phyloP scores from a whole-genome alignment of 64 coral and sea anemone genomes.

The Stylophora pistillata region DNA sequence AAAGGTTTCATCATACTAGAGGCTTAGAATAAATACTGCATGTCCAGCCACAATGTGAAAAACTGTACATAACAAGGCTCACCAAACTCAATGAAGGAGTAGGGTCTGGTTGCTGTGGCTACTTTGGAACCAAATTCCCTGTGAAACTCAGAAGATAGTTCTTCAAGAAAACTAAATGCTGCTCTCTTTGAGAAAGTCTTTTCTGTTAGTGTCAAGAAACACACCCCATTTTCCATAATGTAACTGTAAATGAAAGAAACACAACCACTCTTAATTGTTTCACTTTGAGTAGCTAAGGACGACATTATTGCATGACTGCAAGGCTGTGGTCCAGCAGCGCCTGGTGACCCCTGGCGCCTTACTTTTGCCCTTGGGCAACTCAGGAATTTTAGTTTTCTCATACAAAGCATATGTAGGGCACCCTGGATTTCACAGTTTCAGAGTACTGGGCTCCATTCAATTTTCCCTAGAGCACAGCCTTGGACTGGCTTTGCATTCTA shows the following conservation, averaged over 20 bases:
- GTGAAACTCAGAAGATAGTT: conserved; percentile 91
- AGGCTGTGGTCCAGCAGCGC: too few relatives aligned
- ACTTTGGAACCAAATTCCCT: conserved; percentile 81
- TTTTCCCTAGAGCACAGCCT: too few relatives aligned
- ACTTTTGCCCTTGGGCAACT: too few relatives aligned
- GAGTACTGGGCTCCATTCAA: too few relatives aligned
- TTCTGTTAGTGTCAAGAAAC: conserved; percentile 92
- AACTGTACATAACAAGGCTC: conserved; percentile 1
- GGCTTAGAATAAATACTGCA: background rate
- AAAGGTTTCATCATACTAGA: background rate
- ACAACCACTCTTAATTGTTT: background rate
- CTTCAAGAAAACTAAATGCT: conserved; percentile 96
- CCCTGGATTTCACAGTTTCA: too few relatives aligned
- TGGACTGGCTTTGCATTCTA: too few relatives aligned
- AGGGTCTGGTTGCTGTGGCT: conserved; percentile 84
- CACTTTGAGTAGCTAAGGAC: too few relatives aligned
- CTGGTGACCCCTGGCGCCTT: too few relatives aligned
- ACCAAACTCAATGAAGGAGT: conserved; percentile 99
- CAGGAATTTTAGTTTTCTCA: too few relatives aligned
- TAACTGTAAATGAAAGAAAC: conserved; percentile 64
- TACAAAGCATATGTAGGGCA: too few relatives aligned
- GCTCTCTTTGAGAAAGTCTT: conserved; percentile 95
- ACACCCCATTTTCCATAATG: conserved; percentile 95
- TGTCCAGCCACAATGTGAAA: background rate
- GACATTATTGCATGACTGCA: too few relatives aligned